Base-by-base conservation (phyloP, 1,140 invertebrate genomes). In the Drosophila sturtevanti region DNA sequence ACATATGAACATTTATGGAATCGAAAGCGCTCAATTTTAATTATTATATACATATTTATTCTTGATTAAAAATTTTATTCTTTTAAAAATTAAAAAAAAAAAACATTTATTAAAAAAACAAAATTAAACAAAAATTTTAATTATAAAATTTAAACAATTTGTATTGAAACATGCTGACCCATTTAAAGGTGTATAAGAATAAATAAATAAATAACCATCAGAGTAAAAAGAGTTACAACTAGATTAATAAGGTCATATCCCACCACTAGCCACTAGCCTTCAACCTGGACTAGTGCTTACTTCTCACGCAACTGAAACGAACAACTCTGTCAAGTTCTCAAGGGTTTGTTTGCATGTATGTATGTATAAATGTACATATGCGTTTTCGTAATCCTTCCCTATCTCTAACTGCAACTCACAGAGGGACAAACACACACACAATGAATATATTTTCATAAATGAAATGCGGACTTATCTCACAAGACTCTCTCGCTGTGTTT, bases 401-500 rank as follows among this genome's bases (percentile, higher is more conserved):
- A 31, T 31, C 27, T 31, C 27, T 7, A 6, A 0, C 27, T 31
- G 4, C 24, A 24, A 24, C 24, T 0, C 38, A 41, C 14, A 16
- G 0, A 18, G 9, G 35, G 22, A 68, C 38, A 67, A 27, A 67
- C 65, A 24, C 24, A 24, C 51, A 72, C 69, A 63, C 69, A 72
- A 72, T 72, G 71, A 72, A 73, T 73, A 72, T 55, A 73, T 73
- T 72, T 72, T 73, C 69, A 73, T 73, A 73, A 73, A 58, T 63
- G 69, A 73, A 73, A 73, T 73, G 71, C 65, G 71, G 71, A 69
- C 22, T 64, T 73, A 60, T 73, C 70, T 52, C 48, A 56, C 22
- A 55, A 31, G 35, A 24, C 60, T 41, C n/a, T 27, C 55, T 62
- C 68, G 37, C 34, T 35, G 38, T 35, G 35, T 70, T 31, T 71